A percentile compares a stretch with the other conserved stretches of the same genome.
Conservation (phyloP, 1,140 invertebrate genomes). For the Caenorhabditis brenneri region DNA sequence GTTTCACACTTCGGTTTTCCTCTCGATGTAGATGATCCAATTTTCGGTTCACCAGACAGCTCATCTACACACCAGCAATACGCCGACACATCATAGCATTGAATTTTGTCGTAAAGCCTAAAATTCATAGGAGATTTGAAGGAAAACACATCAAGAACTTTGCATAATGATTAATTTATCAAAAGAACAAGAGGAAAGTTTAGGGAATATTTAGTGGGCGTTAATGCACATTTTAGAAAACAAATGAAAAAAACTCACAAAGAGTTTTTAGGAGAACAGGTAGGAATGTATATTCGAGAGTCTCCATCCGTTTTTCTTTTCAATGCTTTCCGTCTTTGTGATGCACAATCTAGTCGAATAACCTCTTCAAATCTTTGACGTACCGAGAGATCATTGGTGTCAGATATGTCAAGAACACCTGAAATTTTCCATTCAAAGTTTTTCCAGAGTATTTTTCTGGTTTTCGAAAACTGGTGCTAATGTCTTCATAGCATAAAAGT, state of each 20-base stretch:
- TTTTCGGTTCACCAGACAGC: not conserved
- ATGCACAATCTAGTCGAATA: conserved; percentile 27
- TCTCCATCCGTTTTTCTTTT: conserved; percentile 21
- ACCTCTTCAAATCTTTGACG: conserved; percentile 30
- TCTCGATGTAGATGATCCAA: not conserved
- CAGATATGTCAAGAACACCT: conserved; percentile 3
- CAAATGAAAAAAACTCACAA: not conserved
- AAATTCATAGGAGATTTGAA: no score
- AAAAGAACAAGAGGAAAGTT: no score
- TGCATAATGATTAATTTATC: no score
- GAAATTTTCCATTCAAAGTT: no score
- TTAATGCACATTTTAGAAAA: no score
- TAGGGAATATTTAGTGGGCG: no score
- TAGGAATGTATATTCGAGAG: not conserved
- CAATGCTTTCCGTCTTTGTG: conserved; percentile 3
- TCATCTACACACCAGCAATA: conserved; percentile 34
- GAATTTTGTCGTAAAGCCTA: conserved; percentile 9
- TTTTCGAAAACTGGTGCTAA: no score
- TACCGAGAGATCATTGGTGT: conserved; percentile 7
- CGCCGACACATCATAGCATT: conserved; percentile 4
- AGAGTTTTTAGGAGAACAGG: conserved; percentile 25
- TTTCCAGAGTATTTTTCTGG: no score
- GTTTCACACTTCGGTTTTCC: conserved; percentile 9
- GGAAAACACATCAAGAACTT: no score
- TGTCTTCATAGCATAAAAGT: no score